A percentile compares a stretch with the other conserved stretches of the same genome.
Evolutionary conservation across 2,797 vertebrate species (phyloP).

Genomic region (Syngnathus rostellatus): DNA sequence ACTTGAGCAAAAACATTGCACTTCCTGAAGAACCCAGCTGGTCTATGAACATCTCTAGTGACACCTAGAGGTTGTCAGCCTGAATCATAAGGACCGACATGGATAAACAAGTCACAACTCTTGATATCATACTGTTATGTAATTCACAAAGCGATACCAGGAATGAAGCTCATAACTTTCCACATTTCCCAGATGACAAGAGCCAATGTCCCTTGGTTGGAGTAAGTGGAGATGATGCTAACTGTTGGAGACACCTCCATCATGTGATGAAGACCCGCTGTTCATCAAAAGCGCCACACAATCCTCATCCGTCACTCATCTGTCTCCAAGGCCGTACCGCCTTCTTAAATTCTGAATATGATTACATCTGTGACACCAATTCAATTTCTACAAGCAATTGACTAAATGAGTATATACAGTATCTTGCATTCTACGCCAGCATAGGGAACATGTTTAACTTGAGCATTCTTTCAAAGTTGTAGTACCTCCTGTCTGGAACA

Average conservation of each 20-base stretch:
- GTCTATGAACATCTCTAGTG: constrained; percentile 62
- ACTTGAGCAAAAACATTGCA: constrained; percentile 9
- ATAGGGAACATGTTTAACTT: constrained; percentile 56
- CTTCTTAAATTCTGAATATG: constrained; percentile 58
- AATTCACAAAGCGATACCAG: constrained; percentile 32
- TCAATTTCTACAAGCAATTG: constrained; percentile 61
- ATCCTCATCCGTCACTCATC: constrained; percentile 39
- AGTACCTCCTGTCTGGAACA: constrained; percentile 70
- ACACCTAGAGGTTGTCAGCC: constrained; percentile 65
- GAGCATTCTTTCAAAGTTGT: constrained; percentile 55
- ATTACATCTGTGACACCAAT: constrained; percentile 55
- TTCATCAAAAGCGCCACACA: constrained; percentile 54
- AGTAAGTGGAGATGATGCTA: constrained; percentile 48
- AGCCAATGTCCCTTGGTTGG: constrained; percentile 23
- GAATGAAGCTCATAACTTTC: constrained; percentile 38
- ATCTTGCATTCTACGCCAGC: constrained; percentile 43
- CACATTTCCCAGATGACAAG: constrained; percentile 51
- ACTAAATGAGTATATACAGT: constrained; percentile 51
- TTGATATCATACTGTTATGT: constrained; percentile 27
- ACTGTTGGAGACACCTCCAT: constrained; percentile 46
- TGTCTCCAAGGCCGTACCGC: constrained; percentile 39
- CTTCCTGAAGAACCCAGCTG: constrained; percentile 11
- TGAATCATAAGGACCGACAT: constrained; percentile 21
- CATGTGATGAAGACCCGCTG: constrained; percentile 47
- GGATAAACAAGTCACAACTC: constrained; percentile 10